These are phyloP conservation scores for Phaedon cochleariae DNA, from an alignment of 2,888 invertebrate genomes.

Conservation along the genomic window DNA sequence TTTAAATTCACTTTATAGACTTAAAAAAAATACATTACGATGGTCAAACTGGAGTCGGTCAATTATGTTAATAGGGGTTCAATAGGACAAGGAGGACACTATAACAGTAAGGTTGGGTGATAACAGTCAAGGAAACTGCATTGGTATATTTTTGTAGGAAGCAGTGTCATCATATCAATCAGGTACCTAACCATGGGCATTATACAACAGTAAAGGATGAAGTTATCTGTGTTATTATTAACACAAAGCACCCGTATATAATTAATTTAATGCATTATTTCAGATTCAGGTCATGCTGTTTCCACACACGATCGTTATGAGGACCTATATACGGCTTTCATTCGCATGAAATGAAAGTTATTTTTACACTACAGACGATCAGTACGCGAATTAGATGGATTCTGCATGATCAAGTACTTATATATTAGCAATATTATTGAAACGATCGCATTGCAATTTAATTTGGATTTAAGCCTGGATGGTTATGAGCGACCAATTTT, in stretches of 20 bases:
- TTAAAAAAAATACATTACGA: no score
- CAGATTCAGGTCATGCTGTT: constrained; percentile 15
- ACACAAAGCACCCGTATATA: constrained; percentile 25
- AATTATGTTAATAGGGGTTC: no score
- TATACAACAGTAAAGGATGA: constrained; percentile 24
- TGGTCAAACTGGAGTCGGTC: no score
- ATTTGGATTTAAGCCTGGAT: no score
- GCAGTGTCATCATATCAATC: constrained; percentile 19
- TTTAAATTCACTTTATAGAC: no score
- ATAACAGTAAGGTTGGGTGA: neutral
- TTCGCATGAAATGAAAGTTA: neutral
- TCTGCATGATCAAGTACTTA: neutral
- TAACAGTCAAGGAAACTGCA: neutral
- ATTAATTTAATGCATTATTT: constrained; percentile 8
- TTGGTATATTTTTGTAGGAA: neutral
- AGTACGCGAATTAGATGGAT: neutral
- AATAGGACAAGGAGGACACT: neutral
- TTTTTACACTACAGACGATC: neutral
- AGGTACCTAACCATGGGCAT: constrained; percentile 20
- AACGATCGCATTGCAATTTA: no score
- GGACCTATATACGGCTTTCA: neutral
- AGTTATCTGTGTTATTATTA: constrained; percentile 19
- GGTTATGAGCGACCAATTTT: no score
- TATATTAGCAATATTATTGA: neutral
- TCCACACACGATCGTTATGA: constrained; percentile 2